Evolutionary conservation across 2,113 vertebrate species (phyloP), one percentile per base, ranked within the genome.

Genomic region (Hemibagrus wyckioides): DNA sequence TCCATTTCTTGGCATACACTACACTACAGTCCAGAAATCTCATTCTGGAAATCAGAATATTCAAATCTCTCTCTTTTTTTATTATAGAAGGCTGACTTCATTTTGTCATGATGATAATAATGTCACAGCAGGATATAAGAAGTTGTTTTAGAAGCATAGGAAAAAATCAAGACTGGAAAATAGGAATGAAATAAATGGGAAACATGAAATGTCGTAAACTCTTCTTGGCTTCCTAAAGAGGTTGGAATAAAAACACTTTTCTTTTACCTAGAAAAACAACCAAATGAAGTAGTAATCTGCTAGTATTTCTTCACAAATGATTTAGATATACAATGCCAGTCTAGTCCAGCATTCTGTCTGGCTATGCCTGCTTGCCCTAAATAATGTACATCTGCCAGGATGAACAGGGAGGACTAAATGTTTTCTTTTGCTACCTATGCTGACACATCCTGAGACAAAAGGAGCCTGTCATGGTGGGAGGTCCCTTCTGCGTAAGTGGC

Each of bases 391-490:
- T 88, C 85, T 86, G 73, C 52, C 67, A 82, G 84, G 59, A 89
- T 85, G 88, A 91, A 88, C 85, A 85, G 69, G 11, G 11, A 65
- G 33, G 39, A 89, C 87, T 87, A 63, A 80, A 86, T 88, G 87
- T 83, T 88, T 89, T 87, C 79, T 82, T 91, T 90, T 85, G 71
- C 82, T 86, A 80, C 56, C 87, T 88, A 61, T 88, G 83, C 86
- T 89, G 82, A 89, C 88, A 90, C 50, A 59, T 84, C 71, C 79
- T 83, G 36, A 76, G 61, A 89, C 87, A 90, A 88, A 90, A 89
- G 89, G 71, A 80, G 85, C 28, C 80, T 76, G 86, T 86, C 91
- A 86, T 77, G 57, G 89, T 92, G 90, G 91, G 91, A 90, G 91
- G 90, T 91, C 90, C 88, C 48, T 8, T 36, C 69, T 85, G 85